Percentiles rank a stretch among this genome's conserved stretches.
Evolutionary conservation across 2,797 vertebrate species (phyloP).

Genomic region (Hipposideros larvatus): DNA sequence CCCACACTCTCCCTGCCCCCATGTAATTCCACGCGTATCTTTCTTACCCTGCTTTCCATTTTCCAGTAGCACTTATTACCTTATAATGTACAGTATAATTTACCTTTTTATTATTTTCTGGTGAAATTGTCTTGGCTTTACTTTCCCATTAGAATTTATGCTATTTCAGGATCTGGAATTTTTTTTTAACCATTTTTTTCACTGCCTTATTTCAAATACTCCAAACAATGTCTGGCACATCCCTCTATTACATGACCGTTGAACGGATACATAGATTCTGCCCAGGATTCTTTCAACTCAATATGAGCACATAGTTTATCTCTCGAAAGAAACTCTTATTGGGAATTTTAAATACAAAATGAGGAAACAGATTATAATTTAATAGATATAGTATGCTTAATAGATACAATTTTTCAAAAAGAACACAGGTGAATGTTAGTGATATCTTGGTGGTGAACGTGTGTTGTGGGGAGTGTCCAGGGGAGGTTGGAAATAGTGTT

Average conservation of each 20-base stretch:
- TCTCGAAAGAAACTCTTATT: not conserved
- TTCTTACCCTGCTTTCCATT: not conserved
- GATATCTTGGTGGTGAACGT: not conserved
- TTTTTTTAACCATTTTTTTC: not conserved
- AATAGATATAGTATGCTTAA: not conserved
- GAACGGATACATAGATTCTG: not conserved
- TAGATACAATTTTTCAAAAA: not conserved
- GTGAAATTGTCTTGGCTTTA: conserved; percentile 25
- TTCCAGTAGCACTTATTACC: not conserved
- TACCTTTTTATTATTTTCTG: not conserved
- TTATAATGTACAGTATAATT: not conserved
- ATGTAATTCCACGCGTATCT: not conserved
- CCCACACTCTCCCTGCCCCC: fast-evolving
- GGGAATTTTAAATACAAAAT: conserved; percentile 6
- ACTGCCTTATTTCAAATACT: not conserved
- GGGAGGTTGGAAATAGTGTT: not conserved
- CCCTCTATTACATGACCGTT: not conserved
- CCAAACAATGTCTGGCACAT: not conserved
- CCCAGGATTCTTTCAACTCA: not conserved
- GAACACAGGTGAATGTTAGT: not conserved
- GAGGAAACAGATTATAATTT: not conserved
- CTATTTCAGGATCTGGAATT: not conserved
- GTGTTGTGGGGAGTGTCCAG: not conserved
- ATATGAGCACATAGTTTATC: not conserved
- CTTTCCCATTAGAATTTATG: not conserved